Conservation (phyloP, 2,888 invertebrate species). For the Margaritifera margaritifera region DNA sequence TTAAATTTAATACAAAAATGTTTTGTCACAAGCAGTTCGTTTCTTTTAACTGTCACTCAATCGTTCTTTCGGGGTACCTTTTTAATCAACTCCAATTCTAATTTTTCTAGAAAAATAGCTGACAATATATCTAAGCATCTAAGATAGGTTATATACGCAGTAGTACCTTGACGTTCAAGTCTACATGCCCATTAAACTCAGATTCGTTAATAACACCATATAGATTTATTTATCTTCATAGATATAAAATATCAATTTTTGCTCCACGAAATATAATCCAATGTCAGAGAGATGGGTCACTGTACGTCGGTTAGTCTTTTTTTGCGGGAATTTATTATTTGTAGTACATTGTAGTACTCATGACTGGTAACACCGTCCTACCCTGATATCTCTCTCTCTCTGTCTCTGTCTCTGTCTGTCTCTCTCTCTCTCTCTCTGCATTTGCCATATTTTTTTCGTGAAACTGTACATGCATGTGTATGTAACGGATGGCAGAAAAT, state of each 20-base stretch:
- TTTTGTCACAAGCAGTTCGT: too few relatives aligned
- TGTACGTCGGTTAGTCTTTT: background rate
- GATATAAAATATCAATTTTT: background rate
- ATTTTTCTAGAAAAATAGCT: too few relatives aligned
- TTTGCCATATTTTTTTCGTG: background rate
- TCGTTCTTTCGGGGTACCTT: too few relatives aligned
- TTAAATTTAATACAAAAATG: background rate
- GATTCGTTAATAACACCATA: too few relatives aligned
- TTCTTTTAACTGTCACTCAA: too few relatives aligned
- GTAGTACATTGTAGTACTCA: constrained; percentile 11
- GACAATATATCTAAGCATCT: too few relatives aligned
- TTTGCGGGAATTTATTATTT: background rate
- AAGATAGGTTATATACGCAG: too few relatives aligned
- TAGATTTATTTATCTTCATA: background rate
- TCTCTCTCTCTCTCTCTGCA: constrained; percentile 22
- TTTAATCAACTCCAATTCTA: too few relatives aligned
- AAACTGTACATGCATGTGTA: too few relatives aligned
- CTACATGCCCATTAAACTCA: too few relatives aligned
- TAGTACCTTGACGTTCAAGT: too few relatives aligned
- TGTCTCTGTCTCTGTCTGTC: constrained; percentile 21
- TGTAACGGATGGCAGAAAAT: too few relatives aligned
- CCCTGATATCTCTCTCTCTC: constrained; percentile 11
- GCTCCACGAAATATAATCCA: background rate
- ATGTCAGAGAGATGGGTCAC: background rate
- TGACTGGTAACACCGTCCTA: constrained; percentile 14